Conservation (phyloP, 2,113 vertebrate genomes). For the Chaenogobius annularis region DNA sequence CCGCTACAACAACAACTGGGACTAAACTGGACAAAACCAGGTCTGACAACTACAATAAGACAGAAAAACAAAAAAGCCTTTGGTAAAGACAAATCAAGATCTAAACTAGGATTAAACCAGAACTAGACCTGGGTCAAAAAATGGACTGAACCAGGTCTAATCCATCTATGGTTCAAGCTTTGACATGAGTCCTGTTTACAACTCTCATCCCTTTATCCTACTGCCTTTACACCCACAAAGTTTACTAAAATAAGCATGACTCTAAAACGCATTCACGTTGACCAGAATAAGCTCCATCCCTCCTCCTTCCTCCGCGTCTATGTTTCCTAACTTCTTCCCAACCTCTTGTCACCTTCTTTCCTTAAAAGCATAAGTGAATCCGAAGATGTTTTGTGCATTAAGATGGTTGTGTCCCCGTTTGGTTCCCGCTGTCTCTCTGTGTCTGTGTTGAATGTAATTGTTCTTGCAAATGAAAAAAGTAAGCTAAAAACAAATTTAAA, state of each 20-base stretch:
- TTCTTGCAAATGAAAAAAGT: conserved; percentile 64
- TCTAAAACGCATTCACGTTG: not conserved
- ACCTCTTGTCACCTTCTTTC: not conserved
- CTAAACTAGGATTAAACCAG: not conserved
- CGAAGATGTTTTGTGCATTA: not conserved
- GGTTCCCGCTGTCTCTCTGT: conserved; percentile 12
- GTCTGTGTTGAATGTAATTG: conserved; percentile 54
- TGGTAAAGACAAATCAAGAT: not conserved
- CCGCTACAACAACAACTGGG: not conserved
- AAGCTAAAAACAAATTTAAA: conserved; percentile 37
- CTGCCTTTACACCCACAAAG: not conserved
- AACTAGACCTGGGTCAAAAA: not conserved
- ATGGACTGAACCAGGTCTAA: not conserved
- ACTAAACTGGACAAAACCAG: too few relatives aligned
- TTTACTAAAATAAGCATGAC: not conserved
- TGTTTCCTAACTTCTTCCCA: not conserved
- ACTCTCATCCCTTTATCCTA: not conserved
- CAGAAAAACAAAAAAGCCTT: not conserved
- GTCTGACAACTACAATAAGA: not conserved
- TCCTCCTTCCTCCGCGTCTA: not conserved
- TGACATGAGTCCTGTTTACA: not conserved
- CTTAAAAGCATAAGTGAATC: not conserved
- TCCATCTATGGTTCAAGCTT: not conserved
- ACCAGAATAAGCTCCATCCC: not conserved
- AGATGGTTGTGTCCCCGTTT: not conserved